These are phyloP conservation scores for Theocolax elegans DNA, from an alignment of 1,140 invertebrate species.

Conservation along the genomic window DNA sequence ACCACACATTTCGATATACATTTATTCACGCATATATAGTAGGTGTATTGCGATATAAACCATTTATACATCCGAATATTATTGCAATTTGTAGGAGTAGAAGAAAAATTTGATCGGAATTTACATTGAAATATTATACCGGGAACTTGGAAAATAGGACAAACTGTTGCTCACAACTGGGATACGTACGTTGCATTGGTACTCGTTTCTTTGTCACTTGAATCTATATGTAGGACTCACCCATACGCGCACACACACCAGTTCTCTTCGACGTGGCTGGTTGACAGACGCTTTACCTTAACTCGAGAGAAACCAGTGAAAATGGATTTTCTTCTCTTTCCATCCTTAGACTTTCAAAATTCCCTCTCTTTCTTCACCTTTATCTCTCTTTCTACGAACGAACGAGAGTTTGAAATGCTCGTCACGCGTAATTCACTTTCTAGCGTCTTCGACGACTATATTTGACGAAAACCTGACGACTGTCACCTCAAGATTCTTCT, in stretches of 20 bases:
- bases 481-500: background rate
- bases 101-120: too few relatives aligned
- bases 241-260: constrained; percentile 20
- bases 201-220: constrained; percentile 6
- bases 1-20: too few relatives aligned
- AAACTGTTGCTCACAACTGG: constrained; percentile 45
- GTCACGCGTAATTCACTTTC: constrained; percentile 15
- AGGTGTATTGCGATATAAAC: too few relatives aligned
- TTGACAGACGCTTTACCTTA: constrained; percentile 49
- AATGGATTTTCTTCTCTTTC: constrained; percentile 43
- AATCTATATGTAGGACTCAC: too few relatives aligned
- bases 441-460: constrained; percentile 13
- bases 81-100: too few relatives aligned
- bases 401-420: constrained; percentile 4
- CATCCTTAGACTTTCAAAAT: background rate
- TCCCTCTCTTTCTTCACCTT: background rate
- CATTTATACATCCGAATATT: too few relatives aligned
- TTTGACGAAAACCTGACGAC: constrained; percentile 19
- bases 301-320: constrained; percentile 47
- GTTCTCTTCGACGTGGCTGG: constrained; percentile 40
- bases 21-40: too few relatives aligned
- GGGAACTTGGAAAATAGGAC: background rate
- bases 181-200: background rate
- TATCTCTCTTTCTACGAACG: background rate
- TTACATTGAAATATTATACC: too few relatives aligned